Conservation (phyloP, 2,113 vertebrate species). For the Anarhynchus alexandrinus region DNA sequence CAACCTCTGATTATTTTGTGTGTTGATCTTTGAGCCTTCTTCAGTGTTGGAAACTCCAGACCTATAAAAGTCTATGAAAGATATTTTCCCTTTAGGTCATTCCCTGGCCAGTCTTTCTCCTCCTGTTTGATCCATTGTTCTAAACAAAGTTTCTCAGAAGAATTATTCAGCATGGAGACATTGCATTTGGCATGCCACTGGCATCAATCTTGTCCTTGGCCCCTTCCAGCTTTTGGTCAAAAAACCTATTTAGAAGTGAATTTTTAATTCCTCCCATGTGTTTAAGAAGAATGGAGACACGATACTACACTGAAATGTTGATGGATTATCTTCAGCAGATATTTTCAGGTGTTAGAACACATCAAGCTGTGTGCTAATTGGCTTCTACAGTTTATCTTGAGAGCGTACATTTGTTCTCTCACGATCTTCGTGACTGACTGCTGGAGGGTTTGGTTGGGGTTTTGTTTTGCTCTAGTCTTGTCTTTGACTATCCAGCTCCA, state of each 20-base stretch:
- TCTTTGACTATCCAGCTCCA: neutral
- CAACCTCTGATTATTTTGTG: neutral
- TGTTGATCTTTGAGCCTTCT: neutral
- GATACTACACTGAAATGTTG: neutral
- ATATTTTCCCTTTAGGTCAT: neutral
- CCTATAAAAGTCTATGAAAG: neutral
- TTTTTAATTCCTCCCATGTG: neutral
- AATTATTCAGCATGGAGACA: neutral
- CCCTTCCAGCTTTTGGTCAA: neutral
- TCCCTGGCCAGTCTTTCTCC: neutral
- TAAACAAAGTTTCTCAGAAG: neutral
- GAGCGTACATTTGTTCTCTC: neutral
- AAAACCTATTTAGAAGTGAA: neutral
- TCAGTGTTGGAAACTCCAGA: neutral
- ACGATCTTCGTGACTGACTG: neutral
- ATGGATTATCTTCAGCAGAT: neutral
- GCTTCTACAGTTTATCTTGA: neutral
- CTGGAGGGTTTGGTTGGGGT: neutral
- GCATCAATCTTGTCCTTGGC: neutral
- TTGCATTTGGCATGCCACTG: neutral
- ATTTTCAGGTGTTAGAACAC: neutral
- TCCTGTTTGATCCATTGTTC: neutral
- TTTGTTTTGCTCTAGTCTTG: neutral
- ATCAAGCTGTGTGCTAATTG: neutral
- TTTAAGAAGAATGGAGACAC: neutral